Conservation (phyloP, 1,140 invertebrate genomes). For the Sarcophaga peregrina region DNA sequence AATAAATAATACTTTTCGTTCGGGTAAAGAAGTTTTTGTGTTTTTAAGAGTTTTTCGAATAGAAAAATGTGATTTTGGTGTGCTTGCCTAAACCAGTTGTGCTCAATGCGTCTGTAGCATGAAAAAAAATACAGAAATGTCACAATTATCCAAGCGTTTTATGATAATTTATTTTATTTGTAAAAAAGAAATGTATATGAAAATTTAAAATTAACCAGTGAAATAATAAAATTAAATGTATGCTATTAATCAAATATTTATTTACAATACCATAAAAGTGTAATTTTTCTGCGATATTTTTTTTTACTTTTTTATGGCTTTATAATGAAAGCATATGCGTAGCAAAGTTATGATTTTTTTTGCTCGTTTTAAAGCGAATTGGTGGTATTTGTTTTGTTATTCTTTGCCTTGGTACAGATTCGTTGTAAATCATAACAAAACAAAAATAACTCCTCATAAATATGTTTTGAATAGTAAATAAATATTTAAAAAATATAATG, state of each 20-base stretch:
- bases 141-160: too few relatives aligned
- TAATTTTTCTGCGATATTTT: neutral
- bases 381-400: neutral
- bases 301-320: neutral
- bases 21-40: neutral
- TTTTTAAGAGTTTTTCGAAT: too few relatives aligned
- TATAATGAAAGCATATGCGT: neutral
- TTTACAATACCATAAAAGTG: neutral
- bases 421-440: conserved; percentile 5
- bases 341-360: neutral
- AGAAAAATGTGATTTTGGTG: too few relatives aligned
- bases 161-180: too few relatives aligned
- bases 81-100: too few relatives aligned
- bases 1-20: neutral
- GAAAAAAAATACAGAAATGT: too few relatives aligned
- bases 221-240: too few relatives aligned
- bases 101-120: too few relatives aligned
- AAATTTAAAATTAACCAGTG: too few relatives aligned
- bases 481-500: neutral
- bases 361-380: neutral
- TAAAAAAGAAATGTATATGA: too few relatives aligned
- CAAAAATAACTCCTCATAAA: neutral
- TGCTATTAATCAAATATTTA: neutral
- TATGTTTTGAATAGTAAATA: too few relatives aligned
- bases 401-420: neutral